A percentile compares a stretch with the other conserved stretches of the same genome.
Conservation (phyloP, 2,797 vertebrate species). For the Hipposideros larvatus region DNA sequence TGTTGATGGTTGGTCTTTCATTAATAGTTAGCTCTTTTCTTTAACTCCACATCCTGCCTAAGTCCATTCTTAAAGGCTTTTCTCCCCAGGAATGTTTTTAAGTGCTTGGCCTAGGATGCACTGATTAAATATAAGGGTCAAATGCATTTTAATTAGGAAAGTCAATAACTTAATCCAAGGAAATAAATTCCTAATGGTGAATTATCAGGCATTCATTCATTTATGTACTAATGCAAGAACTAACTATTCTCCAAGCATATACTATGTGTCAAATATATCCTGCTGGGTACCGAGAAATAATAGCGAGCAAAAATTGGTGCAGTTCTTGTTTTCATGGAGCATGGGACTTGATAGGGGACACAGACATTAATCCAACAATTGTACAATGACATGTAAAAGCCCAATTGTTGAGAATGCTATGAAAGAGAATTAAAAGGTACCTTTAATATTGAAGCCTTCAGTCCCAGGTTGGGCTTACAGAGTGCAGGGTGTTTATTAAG, state of each 20-base stretch:
- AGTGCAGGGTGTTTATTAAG: background rate
- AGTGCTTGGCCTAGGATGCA: background rate
- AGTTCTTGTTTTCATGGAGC: background rate
- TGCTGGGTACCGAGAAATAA: background rate
- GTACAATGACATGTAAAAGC: background rate
- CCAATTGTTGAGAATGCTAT: background rate
- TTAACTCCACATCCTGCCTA: background rate
- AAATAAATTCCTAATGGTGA: background rate
- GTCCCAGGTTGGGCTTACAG: background rate
- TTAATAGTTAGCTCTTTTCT: slow-evolving; percentile 21
- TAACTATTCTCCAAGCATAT: background rate
- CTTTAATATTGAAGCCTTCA: background rate
- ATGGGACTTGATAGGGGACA: background rate
- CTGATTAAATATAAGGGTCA: background rate
- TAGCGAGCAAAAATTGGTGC: background rate
- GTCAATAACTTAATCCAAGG: background rate
- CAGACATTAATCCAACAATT: background rate
- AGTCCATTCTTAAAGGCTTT: background rate
- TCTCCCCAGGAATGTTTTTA: background rate
- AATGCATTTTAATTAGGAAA: slow-evolving; percentile 27
- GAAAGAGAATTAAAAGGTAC: background rate
- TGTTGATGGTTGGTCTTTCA: background rate
- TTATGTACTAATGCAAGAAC: background rate
- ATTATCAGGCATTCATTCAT: background rate
- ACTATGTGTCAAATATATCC: background rate